A percentile compares a stretch with the other conserved stretches of the same genome.
phyloP scores from a whole-genome alignment of 1,140 invertebrate genomes.

The Cryptotermes secundus region DNA sequence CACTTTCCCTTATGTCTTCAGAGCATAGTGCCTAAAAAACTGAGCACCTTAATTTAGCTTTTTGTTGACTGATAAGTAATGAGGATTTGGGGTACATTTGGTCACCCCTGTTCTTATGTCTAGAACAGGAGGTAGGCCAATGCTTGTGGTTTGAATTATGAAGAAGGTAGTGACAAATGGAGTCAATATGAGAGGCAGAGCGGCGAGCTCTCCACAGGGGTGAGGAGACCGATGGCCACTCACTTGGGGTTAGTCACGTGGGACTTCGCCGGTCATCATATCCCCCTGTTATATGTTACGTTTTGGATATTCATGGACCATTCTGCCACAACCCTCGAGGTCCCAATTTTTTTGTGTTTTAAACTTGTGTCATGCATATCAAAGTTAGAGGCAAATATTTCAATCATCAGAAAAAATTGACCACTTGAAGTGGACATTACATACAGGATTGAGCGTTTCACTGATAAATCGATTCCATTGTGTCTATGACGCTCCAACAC shows the following conservation, averaged over 20 bases:
- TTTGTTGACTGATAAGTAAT: too few species aligned
- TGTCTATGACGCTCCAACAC: neutral
- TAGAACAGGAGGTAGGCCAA: neutral
- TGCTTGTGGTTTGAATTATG: slow-evolving; percentile 12
- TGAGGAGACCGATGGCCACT: neutral
- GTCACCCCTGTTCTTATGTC: neutral
- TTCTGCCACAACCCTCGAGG: neutral
- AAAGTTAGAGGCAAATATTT: neutral
- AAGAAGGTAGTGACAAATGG: neutral
- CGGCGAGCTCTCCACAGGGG: neutral
- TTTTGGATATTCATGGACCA: neutral
- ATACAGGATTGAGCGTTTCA: neutral
- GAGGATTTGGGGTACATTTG: too few species aligned
- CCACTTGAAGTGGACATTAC: neutral
- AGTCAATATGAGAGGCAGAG: neutral
- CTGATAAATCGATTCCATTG: neutral
- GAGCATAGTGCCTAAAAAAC: too few species aligned
- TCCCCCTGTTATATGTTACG: neutral
- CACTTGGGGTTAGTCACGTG: neutral
- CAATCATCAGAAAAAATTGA: slow-evolving; percentile 3
- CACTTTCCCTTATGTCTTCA: too few species aligned
- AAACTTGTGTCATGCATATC: slow-evolving; percentile 1
- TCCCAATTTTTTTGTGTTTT: neutral
- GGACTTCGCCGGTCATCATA: neutral
- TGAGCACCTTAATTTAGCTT: too few species aligned